phyloP scores from a whole-genome alignment of 2,797 vertebrate genomes.

The Gadopsis marmoratus region DNA sequence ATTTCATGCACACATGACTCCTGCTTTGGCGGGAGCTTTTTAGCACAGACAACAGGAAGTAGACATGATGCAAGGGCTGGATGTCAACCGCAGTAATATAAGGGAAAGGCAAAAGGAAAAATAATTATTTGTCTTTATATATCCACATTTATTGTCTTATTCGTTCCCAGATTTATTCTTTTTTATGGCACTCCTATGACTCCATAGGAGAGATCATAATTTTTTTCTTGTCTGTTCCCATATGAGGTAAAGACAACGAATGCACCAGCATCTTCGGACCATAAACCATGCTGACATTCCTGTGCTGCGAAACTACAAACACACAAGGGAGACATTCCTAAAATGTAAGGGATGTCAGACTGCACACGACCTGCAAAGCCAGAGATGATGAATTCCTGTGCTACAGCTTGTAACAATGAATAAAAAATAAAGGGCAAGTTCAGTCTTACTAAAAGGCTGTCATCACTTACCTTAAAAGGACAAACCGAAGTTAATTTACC shows the following conservation, averaged over 20 bases:
- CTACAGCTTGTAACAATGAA: constrained; percentile 1
- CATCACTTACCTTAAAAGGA: constrained; percentile 35
- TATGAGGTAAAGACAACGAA: constrained; percentile 18
- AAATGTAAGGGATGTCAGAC: constrained; percentile 33
- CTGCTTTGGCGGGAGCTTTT: no score
- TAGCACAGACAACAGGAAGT: no score
- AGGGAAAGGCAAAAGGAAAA: no score
- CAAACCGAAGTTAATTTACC: constrained; percentile 24
- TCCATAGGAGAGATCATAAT: background rate
- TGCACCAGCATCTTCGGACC: background rate
- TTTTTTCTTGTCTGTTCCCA: constrained; percentile 11
- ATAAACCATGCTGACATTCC: constrained; percentile 29
- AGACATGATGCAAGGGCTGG: no score
- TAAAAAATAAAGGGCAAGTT: constrained; percentile 24
- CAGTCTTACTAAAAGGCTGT: constrained; percentile 8
- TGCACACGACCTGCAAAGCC: constrained; percentile 15
- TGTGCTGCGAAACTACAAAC: constrained; percentile 39
- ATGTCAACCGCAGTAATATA: no score
- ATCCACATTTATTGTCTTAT: no score
- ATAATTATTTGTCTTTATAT: no score
- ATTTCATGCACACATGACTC: no score
- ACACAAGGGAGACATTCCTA: constrained; percentile 34
- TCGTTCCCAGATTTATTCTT: no score
- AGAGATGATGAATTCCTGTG: constrained; percentile 1
- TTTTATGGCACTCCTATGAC: no score